Conservation (phyloP, 2,888 invertebrate species). For the Drosophila vallismaia region DNA sequence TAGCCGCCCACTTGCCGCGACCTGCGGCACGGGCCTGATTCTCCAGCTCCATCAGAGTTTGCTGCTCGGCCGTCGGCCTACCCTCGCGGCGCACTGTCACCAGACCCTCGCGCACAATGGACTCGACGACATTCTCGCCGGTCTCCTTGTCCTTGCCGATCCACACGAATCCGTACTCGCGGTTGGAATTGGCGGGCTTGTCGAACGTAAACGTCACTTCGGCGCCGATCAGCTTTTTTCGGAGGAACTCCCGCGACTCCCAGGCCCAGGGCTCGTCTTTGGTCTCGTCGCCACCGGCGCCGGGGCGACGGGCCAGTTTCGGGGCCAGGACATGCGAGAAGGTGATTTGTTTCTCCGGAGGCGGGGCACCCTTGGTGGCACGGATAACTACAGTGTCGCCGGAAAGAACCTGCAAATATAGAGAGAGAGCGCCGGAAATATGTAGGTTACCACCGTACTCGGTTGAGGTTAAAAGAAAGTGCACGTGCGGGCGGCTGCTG, state of each 20-base stretch:
- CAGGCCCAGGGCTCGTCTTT: slow-evolving; percentile 98
- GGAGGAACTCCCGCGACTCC: slow-evolving; percentile 97
- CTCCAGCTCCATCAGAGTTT: slow-evolving; percentile 92
- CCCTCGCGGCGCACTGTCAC: slow-evolving; percentile 91
- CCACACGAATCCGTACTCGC: slow-evolving; percentile 95
- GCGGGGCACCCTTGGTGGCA: slow-evolving; percentile 93
- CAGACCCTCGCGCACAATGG: slow-evolving; percentile 94
- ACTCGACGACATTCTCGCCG: slow-evolving; percentile 95
- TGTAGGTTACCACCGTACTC: slow-evolving; percentile 9
- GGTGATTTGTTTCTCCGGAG: slow-evolving; percentile 95
- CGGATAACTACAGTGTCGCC: slow-evolving; percentile 98
- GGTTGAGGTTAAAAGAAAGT: slow-evolving; percentile 58
- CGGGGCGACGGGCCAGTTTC: slow-evolving; percentile 92
- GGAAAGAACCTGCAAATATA: slow-evolving; percentile 91
- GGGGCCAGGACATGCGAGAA: slow-evolving; percentile 97
- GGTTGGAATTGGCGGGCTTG: slow-evolving; percentile 91
- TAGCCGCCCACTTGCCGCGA: slow-evolving; percentile 91
- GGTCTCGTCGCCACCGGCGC: slow-evolving; percentile 86
- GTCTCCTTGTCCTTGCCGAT: slow-evolving; percentile 91
- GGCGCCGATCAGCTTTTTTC: slow-evolving; percentile 96
- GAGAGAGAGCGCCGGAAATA: background rate
- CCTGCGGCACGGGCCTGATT: slow-evolving; percentile 94
- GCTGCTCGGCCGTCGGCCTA: slow-evolving; percentile 88
- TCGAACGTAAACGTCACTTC: slow-evolving; percentile 94
- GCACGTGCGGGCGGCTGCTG: slow-evolving; percentile 11